phyloP scores from a whole-genome alignment of 2,888 invertebrate genomes.

The Ectemnius continuus region DNA sequence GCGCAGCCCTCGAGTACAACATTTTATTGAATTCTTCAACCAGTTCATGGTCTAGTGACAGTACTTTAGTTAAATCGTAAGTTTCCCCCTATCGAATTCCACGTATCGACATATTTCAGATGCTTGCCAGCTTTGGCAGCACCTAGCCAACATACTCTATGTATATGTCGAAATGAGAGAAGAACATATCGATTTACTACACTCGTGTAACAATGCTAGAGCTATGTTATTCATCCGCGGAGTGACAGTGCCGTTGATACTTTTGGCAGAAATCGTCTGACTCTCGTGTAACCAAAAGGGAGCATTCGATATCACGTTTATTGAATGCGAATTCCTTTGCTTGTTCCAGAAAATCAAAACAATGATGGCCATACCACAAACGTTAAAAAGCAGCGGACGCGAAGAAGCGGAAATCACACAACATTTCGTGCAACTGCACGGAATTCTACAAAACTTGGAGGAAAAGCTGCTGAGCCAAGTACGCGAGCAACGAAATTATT shows the following conservation, averaged over 20 bases:
- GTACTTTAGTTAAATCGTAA: slow-evolving; percentile 39
- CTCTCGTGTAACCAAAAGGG: too few relatives aligned
- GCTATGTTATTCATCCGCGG: too few relatives aligned
- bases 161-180: background rate
- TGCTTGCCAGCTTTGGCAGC: slow-evolving; percentile 11
- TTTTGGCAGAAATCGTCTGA: too few relatives aligned
- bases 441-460: slow-evolving; percentile 80
- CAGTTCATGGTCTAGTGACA: slow-evolving; percentile 30
- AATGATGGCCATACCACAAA: background rate
- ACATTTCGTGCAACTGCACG: slow-evolving; percentile 80
- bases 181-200: slow-evolving; percentile 1
- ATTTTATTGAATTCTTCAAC: slow-evolving; percentile 46
- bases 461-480: slow-evolving; percentile 76
- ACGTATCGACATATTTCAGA: slow-evolving; percentile 35
- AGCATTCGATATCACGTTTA: too few relatives aligned
- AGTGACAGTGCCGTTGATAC: too few relatives aligned
- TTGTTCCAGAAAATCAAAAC: slow-evolving; percentile 45
- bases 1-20: slow-evolving; percentile 10
- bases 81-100: slow-evolving; percentile 31
- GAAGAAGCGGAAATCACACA: slow-evolving; percentile 77
- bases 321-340: background rate
- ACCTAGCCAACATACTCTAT: slow-evolving; percentile 12
- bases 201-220: too few relatives aligned
- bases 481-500: slow-evolving; percentile 45
- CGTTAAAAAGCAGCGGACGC: slow-evolving; percentile 44